Percentiles rank a stretch among this genome's conserved stretches.
phyloP scores from a whole-genome alignment of 2,113 vertebrate genomes.

The Eptesicus fuscus region DNA sequence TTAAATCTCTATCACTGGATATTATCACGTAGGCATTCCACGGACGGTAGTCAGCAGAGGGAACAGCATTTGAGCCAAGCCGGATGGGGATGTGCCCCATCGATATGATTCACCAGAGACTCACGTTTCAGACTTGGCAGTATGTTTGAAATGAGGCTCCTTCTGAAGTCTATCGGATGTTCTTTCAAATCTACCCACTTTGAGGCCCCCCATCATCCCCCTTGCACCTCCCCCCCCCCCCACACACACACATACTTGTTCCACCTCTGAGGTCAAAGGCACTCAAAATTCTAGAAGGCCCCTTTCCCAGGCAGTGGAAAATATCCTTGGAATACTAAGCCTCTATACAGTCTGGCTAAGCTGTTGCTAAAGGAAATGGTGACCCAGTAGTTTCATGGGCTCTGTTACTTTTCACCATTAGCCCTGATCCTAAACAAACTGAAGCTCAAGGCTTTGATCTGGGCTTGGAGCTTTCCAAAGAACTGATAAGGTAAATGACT shows the following conservation, averaged over 20 bases:
- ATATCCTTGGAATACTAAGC: neutral
- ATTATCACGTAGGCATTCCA: neutral
- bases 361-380: neutral
- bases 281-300: neutral
- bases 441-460: neutral
- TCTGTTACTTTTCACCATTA: neutral
- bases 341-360: neutral
- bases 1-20: neutral
- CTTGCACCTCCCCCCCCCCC: too few species aligned
- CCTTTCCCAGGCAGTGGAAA: neutral
- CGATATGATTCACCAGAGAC: neutral
- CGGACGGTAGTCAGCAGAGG: neutral
- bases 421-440: neutral
- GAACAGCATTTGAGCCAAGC: neutral
- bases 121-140: neutral
- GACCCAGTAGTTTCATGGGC: neutral
- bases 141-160: neutral
- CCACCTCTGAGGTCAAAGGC: neutral
- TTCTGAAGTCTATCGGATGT: neutral
- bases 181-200: neutral
- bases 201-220: accelerated
- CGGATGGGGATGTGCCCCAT: neutral
- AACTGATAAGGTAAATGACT: neutral
- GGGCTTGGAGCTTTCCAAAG: neutral
- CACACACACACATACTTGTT: neutral